These are phyloP conservation scores for Polypedilum vanderplanki DNA, from an alignment of 1,140 invertebrate species.

Conservation along the genomic window DNA sequence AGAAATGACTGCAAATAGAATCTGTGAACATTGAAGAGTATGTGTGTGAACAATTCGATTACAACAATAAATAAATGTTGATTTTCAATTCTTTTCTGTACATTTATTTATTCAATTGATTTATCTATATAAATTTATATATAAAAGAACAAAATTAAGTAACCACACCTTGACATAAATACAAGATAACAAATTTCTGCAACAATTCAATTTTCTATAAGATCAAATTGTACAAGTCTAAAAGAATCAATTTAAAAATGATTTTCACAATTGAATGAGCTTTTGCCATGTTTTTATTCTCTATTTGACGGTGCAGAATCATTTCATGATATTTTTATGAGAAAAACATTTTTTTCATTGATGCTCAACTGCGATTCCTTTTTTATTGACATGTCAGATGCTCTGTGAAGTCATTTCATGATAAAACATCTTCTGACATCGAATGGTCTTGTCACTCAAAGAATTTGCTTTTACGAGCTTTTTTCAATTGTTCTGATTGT, in stretches of 20 bases:
- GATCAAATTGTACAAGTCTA: not conserved
- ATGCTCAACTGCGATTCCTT: not conserved
- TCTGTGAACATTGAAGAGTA: not conserved
- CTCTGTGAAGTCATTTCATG: not conserved
- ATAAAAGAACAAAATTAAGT: not conserved
- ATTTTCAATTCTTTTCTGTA: not conserved
- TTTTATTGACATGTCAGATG: constrained; percentile 12
- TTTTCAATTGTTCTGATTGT: too few species aligned
- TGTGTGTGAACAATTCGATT: not conserved
- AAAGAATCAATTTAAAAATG: constrained; percentile 2
- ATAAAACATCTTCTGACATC: not conserved
- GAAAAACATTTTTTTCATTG: constrained; percentile 3
- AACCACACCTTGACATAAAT: not conserved
- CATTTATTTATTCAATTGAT: not conserved
- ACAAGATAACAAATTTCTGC: not conserved
- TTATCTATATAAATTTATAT: not conserved
- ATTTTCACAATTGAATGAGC: constrained; percentile 8
- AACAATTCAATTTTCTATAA: constrained; percentile 8
- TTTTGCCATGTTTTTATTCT: not conserved
- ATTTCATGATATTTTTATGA: not conserved
- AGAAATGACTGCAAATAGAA: constrained; percentile 3
- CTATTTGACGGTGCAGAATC: not conserved
- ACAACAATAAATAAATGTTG: not conserved
- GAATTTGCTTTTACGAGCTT: too few species aligned
- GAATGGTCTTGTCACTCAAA: constrained; percentile 7